Evolutionary conservation across 2,888 invertebrate species (phyloP).

Genomic region (Erebia ligea): DNA sequence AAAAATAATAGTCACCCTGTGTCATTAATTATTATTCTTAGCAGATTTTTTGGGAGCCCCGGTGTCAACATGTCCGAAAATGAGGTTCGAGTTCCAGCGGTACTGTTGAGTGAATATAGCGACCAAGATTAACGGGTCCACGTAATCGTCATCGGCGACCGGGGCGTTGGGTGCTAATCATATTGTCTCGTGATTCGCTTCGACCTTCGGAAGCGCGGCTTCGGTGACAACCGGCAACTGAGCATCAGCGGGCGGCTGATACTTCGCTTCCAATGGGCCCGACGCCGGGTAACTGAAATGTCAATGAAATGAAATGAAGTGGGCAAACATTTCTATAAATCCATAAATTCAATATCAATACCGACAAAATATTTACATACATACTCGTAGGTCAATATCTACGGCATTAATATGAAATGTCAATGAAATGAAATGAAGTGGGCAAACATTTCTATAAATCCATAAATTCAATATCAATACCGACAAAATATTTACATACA

Average conservation of each 20-base stretch:
- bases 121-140: conserved; percentile 52
- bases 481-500: not conserved
- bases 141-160: conserved; percentile 41
- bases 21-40: not conserved
- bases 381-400: conserved; percentile 2
- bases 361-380: not conserved
- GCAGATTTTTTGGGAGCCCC: conserved; percentile 23
- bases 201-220: conserved; percentile 50
- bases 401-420: conserved; percentile 50
- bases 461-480: not conserved
- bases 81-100: conserved; percentile 48
- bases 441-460: not conserved
- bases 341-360: not conserved
- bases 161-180: conserved; percentile 52
- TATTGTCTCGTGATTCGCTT: conserved; percentile 55
- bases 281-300: conserved; percentile 57
- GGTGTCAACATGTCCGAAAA: conserved; percentile 41
- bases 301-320: too few species aligned
- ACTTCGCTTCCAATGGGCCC: conserved; percentile 43
- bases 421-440: too few species aligned
- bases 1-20: conserved; percentile 1
- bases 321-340: not conserved
- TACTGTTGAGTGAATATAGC: conserved; percentile 52
- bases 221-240: conserved; percentile 46
- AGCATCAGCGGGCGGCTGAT: conserved; percentile 35